These are phyloP conservation scores for Sciurus carolinensis DNA, from an alignment of 2,797 vertebrate species.

Conservation along the genomic window DNA sequence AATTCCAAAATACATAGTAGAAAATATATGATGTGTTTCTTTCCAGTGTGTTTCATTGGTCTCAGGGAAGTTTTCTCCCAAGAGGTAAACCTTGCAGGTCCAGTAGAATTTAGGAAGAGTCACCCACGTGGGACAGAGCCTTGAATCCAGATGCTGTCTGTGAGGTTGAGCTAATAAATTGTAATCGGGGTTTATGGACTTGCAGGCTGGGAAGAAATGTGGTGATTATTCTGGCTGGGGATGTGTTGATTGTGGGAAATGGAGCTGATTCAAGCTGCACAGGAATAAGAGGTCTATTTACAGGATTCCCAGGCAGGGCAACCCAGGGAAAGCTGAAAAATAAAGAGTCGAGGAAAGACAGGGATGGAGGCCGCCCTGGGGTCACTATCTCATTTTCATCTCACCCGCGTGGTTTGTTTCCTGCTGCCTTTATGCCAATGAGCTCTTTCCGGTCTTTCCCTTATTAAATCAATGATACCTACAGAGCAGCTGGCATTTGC, in stretches of 20 bases:
- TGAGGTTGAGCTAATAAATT: background rate
- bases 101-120: background rate
- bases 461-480: background rate
- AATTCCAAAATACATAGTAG: slow-evolving; percentile 10
- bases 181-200: background rate
- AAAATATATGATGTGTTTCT: background rate
- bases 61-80: slow-evolving; percentile 26
- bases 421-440: background rate
- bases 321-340: background rate
- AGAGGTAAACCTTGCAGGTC: background rate
- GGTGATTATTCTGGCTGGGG: background rate
- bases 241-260: background rate
- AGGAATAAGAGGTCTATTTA: background rate
- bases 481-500: background rate
- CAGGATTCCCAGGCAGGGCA: background rate
- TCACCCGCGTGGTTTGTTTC: background rate
- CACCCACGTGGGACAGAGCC: background rate
- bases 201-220: background rate
- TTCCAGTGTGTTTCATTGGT: background rate
- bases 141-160: background rate
- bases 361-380: background rate
- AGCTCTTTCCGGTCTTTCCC: background rate
- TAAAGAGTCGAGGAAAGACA: background rate
- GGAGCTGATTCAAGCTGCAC: background rate
- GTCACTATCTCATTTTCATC: background rate